Evolutionary conservation across 1,140 invertebrate species (phyloP), one percentile per base, ranked within the genome.

Genomic region (Nymphalis io): DNA sequence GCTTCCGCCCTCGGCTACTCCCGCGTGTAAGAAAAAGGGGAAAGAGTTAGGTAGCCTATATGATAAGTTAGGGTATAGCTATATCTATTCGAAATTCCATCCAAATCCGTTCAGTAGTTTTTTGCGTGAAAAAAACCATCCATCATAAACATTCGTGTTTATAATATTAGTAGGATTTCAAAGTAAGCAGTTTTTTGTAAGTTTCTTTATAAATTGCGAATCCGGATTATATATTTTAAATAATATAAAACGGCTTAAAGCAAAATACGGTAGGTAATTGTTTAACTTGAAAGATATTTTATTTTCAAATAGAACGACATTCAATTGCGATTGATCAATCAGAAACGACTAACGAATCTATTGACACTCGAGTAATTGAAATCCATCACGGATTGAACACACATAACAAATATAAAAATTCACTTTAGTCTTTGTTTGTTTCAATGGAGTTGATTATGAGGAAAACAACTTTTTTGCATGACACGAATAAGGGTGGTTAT

Each of bases 311-410:
- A 20, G n/a, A 55, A 20, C 51, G 57, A 33, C 20, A 70, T 74
- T 67, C 68, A 74, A 70, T 70, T 70, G 68, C 48, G 62, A 59
- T 62, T 66, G 38, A 62, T 65, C 72, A 70, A 67, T 70, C 72
- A 74, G 59, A 73, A 74, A 61, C 62, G 68, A 62, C 70, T 72
- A 72, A 70, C 72, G 72, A 67, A 67, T 74, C 62, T 74, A 74
- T 74, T 74, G 72, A 70, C 72, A 70, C 60, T 60, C 23, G 39
- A 63, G 68, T 70, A 74, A 70, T 74, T 66, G 72, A 70, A 74
- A 74, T 67, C 68, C 72, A 70, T 74, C 68, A 74, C 57, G 53
- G 53, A 70, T 62, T 74, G 68, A n/a, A 67, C 51, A 38, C 46
- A 55, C 20, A 53, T 57, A 70, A 60, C 66, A 70, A 63, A 62